Evolutionary conservation across 1,140 invertebrate species (phyloP), one percentile per base, ranked within the genome.

Genomic region (Drosophila carrolli): DNA sequence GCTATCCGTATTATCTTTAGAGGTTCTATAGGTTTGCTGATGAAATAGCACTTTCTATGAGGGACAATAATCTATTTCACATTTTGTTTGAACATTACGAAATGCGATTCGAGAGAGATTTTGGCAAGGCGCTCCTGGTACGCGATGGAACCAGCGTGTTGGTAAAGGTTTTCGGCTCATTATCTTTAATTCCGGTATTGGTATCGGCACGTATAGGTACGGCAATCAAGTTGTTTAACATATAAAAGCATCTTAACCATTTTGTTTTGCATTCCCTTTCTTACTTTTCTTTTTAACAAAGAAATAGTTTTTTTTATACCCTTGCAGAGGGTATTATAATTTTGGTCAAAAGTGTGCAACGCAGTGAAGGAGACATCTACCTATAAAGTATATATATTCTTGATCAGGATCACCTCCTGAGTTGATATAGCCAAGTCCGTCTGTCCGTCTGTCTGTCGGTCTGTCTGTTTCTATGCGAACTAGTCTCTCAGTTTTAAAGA

Each of bases 31-130:
- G 16, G n/a, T 27, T 35, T 10, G 7, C 8, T 66, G 7, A 29
- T 65, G 11, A 37, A 16, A 59, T 44, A 16, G 11, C 10, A 37
- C 4, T 38, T 55, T n/a, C 4, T 9, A n/a, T 8, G 19, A 23
- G 7, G 19, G 16, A 8, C 4, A 27, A 5, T 16, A 14, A 55
- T 40, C 53, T 59, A 59, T 50, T 59, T 50, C 35, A 66, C 13
- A 9, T 29, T 29, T 32, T 19, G 5, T 10, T 14, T 8, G 1
- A 23, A 67, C 5, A 38, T 53, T 38, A 3, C 10, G 4, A 13
- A 55, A 48, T 14, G 16, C 0, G 3, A 48, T 61, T 19, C 4
- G 16, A 11, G n/a, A 0, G 9, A 16, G 13, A 27, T 50, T 14
- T 32, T 2, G 4, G 8, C 2, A 35, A 8, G 7, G 32, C 2